These are phyloP conservation scores for Lasius platythorax DNA, from an alignment of 2,888 invertebrate species.

Conservation along the genomic window DNA sequence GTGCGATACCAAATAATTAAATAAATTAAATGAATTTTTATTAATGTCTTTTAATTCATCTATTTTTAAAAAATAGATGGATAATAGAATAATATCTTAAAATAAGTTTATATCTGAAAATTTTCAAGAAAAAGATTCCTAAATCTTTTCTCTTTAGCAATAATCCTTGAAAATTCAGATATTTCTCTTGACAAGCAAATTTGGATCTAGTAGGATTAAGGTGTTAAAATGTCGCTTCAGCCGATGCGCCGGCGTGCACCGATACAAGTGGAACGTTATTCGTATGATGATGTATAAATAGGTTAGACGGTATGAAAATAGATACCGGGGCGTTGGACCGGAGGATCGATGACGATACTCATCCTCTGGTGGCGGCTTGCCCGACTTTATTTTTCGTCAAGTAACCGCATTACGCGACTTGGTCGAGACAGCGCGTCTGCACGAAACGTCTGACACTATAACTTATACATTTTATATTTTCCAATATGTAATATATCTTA, in stretches of 20 bases:
- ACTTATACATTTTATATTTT: constrained; percentile 23
- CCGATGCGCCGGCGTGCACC: constrained; percentile 71
- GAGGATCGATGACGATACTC: constrained; percentile 77
- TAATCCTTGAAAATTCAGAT: background rate
- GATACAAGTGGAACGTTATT: constrained; percentile 84
- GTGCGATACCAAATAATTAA: too few relatives aligned
- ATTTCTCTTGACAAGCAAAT: background rate
- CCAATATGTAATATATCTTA: constrained; percentile 10
- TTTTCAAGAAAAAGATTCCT: background rate
- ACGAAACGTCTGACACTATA: background rate
- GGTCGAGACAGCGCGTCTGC: constrained; percentile 54
- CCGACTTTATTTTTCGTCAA: constrained; percentile 56
- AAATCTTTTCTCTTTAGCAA: background rate
- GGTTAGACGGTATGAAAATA: constrained; percentile 79
- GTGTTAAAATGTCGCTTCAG: constrained; percentile 75
- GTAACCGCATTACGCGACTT: constrained; percentile 53
- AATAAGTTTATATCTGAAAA: background rate
- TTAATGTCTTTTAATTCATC: background rate
- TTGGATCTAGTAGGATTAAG: constrained; percentile 22
- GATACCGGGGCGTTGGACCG: constrained; percentile 82
- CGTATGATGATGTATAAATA: constrained; percentile 82
- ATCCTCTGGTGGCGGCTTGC: constrained; percentile 53
- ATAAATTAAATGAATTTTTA: too few relatives aligned
- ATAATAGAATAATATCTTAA: background rate
- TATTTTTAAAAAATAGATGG: background rate